Evolutionary conservation across 2,888 invertebrate genomes (phyloP).

Genomic region (Parnassius apollo): DNA sequence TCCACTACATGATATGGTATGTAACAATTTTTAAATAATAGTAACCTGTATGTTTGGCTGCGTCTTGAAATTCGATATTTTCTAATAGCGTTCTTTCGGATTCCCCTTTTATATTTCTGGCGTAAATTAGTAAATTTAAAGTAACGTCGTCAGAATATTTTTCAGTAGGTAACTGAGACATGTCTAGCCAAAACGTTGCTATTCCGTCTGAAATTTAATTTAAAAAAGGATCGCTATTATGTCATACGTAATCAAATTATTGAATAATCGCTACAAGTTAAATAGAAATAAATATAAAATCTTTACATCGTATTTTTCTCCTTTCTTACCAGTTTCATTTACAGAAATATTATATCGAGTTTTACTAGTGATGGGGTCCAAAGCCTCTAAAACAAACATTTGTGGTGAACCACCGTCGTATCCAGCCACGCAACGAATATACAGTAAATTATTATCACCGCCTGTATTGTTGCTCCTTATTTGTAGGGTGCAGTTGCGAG

Average conservation of each 20-base stretch:
- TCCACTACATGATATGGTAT: too few species aligned
- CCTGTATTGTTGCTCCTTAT: conserved; percentile 79
- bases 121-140: conserved; percentile 89
- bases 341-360: conserved; percentile 86
- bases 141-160: conserved; percentile 76
- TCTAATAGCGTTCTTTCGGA: conserved; percentile 91
- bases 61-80: conserved; percentile 93
- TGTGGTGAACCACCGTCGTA: conserved; percentile 95
- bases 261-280: not conserved
- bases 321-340: conserved; percentile 61
- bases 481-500: conserved; percentile 92
- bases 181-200: conserved; percentile 76
- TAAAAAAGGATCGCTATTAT: not conserved
- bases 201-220: conserved; percentile 55
- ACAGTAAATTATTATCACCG: conserved; percentile 75
- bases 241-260: not conserved
- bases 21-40: not conserved
- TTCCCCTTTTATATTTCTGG: conserved; percentile 91
- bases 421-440: conserved; percentile 92
- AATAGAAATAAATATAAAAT: not conserved
- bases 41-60: conserved; percentile 91
- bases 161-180: conserved; percentile 82
- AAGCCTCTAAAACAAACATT: conserved; percentile 90
- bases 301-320: not conserved
- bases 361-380: conserved; percentile 87